Percentiles rank a stretch among this genome's conserved stretches.
Evolutionary conservation across 2,888 invertebrate genomes (phyloP).

Genomic region (Trissonchulus sp.): DNA sequence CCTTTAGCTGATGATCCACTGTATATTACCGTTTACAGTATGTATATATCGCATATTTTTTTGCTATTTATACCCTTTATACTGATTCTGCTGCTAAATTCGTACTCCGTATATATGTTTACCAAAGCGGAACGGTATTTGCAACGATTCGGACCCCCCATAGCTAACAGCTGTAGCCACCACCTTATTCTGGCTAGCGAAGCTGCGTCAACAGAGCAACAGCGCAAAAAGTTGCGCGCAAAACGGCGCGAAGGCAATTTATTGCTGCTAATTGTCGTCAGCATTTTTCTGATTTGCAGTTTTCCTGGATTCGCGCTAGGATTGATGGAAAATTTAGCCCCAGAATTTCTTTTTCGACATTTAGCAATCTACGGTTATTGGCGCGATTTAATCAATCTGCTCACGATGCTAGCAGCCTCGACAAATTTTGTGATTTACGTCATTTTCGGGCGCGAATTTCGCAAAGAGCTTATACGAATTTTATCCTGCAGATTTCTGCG

Average conservation of each 20-base stretch:
- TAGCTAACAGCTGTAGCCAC: background rate
- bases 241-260: conserved; percentile 13
- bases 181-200: no score
- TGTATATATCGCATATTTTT: conserved; percentile 9
- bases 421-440: conserved; percentile 19
- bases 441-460: conserved; percentile 19
- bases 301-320: conserved; percentile 7
- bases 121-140: background rate
- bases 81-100: conserved; percentile 3
- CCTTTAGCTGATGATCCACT: background rate
- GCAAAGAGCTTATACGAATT: background rate
- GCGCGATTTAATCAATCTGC: conserved; percentile 18
- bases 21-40: background rate
- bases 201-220: background rate
- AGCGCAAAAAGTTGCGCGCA: background rate
- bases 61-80: conserved; percentile 13
- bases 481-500: no score
- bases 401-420: conserved; percentile 13
- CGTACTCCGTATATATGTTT: conserved; percentile 10
- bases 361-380: conserved; percentile 9
- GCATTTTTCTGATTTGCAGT: conserved; percentile 18
- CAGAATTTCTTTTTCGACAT: background rate
- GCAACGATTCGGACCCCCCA: background rate
- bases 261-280: conserved; percentile 22
- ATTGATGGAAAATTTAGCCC: background rate